These are phyloP conservation scores for Drosophila watanabei DNA, from an alignment of 1,140 invertebrate species.

Conservation along the genomic window DNA sequence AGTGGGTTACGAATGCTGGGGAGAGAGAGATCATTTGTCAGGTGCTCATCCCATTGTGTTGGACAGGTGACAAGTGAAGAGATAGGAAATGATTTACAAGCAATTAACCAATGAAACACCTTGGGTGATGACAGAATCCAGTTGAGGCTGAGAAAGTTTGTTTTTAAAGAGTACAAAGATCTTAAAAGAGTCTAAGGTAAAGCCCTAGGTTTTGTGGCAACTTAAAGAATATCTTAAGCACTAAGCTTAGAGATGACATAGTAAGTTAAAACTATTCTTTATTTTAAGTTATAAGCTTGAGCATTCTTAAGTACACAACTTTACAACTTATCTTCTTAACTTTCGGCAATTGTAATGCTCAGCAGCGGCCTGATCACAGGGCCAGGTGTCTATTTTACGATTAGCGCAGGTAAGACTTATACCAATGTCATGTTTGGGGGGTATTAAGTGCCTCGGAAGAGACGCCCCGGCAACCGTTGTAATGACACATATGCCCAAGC, in stretches of 20 bases:
- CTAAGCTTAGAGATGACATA: not conserved
- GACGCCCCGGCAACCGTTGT: constrained; percentile 25
- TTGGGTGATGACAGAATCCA: not conserved
- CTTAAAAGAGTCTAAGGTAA: too few species aligned
- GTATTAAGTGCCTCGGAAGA: constrained; percentile 8
- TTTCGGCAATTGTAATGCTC: constrained; percentile 8
- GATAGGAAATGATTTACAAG: constrained; percentile 30
- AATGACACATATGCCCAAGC: constrained; percentile 25
- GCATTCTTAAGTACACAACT: not conserved
- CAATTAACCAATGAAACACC: not conserved
- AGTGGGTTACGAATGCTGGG: constrained; percentile 24
- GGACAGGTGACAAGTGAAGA: constrained; percentile 30
- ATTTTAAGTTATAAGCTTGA: not conserved
- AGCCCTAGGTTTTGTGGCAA: too few species aligned
- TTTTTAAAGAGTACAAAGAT: not conserved
- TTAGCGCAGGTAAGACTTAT: constrained; percentile 22
- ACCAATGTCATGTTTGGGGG: constrained; percentile 30
- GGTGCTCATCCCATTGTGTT: constrained; percentile 39
- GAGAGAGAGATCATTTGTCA: constrained; percentile 20
- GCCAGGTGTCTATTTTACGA: constrained; percentile 8
- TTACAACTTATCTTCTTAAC: constrained; percentile 3
- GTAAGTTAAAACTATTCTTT: not conserved
- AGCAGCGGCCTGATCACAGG: constrained; percentile 30
- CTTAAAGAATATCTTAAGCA: not conserved
- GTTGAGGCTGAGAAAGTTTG: not conserved